Evolutionary conservation across 2,113 vertebrate species (phyloP).

Genomic region (Alosa alosa): DNA sequence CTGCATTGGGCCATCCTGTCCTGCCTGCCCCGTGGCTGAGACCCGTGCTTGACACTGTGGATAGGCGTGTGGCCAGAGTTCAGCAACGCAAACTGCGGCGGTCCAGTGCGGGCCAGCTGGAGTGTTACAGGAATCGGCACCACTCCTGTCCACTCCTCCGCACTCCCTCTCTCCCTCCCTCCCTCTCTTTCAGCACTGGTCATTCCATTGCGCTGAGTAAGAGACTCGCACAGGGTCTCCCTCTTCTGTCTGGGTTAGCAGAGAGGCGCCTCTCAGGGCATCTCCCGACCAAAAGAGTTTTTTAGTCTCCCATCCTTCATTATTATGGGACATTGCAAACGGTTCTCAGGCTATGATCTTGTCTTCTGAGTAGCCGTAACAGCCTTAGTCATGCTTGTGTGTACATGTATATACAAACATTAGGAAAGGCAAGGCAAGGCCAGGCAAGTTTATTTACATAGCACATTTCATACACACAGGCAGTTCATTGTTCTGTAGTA

Average conservation of each 20-base stretch:
- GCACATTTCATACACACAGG: too few relatives aligned
- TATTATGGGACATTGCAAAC: not conserved
- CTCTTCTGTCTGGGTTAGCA: not conserved
- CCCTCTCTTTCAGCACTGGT: not conserved
- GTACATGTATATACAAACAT: too few relatives aligned
- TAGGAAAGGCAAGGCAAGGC: too few relatives aligned
- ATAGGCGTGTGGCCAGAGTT: not conserved
- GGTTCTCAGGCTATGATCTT: not conserved
- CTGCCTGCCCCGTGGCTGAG: too few relatives aligned
- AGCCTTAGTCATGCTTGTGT: too few relatives aligned
- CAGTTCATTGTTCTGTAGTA: too few relatives aligned
- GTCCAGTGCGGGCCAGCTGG: not conserved
- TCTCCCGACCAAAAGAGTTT: not conserved
- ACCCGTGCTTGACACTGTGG: not conserved
- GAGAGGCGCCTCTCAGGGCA: not conserved
- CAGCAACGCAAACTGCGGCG: not conserved
- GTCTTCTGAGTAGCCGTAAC: too few relatives aligned
- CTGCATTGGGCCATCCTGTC: not conserved
- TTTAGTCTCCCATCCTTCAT: not conserved
- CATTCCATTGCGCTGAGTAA: slow-evolving; percentile 1
- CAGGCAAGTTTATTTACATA: too few relatives aligned
- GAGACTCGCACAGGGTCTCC: not conserved
- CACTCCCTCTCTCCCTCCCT: not conserved
- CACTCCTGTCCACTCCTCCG: not conserved
- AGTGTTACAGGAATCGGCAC: not conserved